Evolutionary conservation across 2,113 vertebrate species (phyloP), one percentile per base, ranked within the genome.

Genomic region (Syngnathus floridae): DNA sequence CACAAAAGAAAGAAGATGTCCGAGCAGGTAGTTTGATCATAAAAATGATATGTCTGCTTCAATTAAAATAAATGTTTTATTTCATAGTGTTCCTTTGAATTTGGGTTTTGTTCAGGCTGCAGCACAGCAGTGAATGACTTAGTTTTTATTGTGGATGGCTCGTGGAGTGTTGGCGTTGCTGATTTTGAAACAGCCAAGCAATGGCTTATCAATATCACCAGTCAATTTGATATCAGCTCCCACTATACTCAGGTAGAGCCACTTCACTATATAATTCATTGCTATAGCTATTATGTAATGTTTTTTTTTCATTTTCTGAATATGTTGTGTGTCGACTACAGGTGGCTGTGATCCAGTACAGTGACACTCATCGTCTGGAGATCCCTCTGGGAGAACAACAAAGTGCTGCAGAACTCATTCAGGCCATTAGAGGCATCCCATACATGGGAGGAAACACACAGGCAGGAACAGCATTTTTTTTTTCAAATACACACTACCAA

Each of bases 381-480:
- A 90, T 93, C 51, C 62, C 87, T 22, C 85, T 93, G 69, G 91
- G 88, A 4, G 72, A 65, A 38, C 88, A 91, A 67, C 84, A 85
- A 62, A 71, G 75, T n/a, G 84, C 75, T 22, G 46, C 70, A 19
- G 82, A 89, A 46, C 87, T 92, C 65, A 87, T 92, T 55, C 60
- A 77, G 68, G 90, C 89, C 68, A 90, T 93, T 52, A 51, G 45
- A 41, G 72, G 40, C 54, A 88, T 92, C 64, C 26, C 31, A n/a
- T 93, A 93, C 71, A 66, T 92, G 66, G 92, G 91, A 69, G 92
- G 92, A 67, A 93, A 92, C 86, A 93, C 92, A 48, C 85, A 87
- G 79, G 87, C 31, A 69, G 22, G 72, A 58, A 65, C 26, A 46
- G 3, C 35, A 22, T 17, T 2, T 40, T 35, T 31, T 35, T 35